These are phyloP conservation scores for Chrysemys picta DNA, from an alignment of 2,113 vertebrate genomes.

Conservation along the genomic window DNA sequence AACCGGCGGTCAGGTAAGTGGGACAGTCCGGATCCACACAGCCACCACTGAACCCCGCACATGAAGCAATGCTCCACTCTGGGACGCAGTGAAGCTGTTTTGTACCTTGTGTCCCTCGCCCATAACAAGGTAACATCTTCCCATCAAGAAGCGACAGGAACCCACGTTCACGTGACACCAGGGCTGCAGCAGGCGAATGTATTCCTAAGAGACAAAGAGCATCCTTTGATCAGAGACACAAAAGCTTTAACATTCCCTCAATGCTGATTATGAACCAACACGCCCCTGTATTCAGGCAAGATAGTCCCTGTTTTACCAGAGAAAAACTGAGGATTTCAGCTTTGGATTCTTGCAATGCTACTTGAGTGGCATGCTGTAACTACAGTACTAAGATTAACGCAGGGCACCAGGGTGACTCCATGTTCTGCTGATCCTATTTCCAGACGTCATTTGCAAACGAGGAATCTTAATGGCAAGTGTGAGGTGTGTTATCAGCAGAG, in stretches of 20 bases:
- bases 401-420: not conserved
- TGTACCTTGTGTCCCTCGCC: constrained; percentile 95
- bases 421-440: not conserved
- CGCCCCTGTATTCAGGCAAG: not conserved
- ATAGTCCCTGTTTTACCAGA: not conserved
- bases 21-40: not conserved
- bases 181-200: constrained; percentile 88
- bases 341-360: not conserved
- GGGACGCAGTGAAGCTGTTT: not conserved
- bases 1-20: not conserved
- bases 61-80: not conserved
- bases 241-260: not conserved
- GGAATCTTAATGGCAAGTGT: not conserved
- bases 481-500: not conserved
- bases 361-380: not conserved
- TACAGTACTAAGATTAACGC: not conserved
- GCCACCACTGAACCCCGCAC: not conserved
- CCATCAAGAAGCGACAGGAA: constrained; percentile 94
- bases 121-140: constrained; percentile 91
- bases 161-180: constrained; percentile 97
- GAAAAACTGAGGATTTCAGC: not conserved
- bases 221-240: constrained; percentile 16
- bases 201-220: constrained; percentile 80
- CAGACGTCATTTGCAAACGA: not conserved
- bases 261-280: not conserved